Base-by-base conservation (phyloP, 92 coral and sea anemone species). In the Hydrozoanthus gracilis region DNA sequence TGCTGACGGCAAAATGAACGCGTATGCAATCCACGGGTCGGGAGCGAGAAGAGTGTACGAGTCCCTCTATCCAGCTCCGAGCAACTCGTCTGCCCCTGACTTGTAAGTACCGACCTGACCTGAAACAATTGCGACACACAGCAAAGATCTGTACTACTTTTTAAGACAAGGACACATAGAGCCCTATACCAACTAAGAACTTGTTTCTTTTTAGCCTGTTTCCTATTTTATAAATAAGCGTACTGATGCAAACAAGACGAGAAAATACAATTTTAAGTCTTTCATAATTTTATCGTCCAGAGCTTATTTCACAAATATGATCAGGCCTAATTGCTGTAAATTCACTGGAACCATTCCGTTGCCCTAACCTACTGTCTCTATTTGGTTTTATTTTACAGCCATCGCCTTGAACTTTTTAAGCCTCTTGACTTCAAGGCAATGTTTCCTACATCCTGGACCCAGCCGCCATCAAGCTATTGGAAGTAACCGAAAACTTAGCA, bases 11-110 rank as follows among this genome's bases (percentile, higher is more conserved):
- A 95, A 92, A 92, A 93, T 97, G 88, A 97, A 97, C 82, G 99
- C 99, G 45, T 95, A 93, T 61, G 99, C 99, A 18, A 97, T 97
- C 55, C 99, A 97, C 77, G 99, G 99, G 15, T 87, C 99, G 51
- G 95, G 96, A 8, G 82, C 71, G 16, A 65, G 76, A 35, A 88
- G 96, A 71, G 84, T 68, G 27, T 95, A 97, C 87, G 90, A 95
- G 52, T 90, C 99, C 16, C 94, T 97, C 18, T 97, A 97, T 66
- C 99, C 99, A 2, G 99, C 99, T 8, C 79, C 91, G 9, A 82
- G 71, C 17, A 91, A 88, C 54, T 84, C 84, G 13, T 76, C 83
- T 27, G 52, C 83, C 16, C 95, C 99, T 50, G 98, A 97, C 74
- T 97, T 97, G 99, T 97, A 82, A 90, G 99, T 95, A 88, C 84